These are phyloP conservation scores for Benitochromis conjunctus DNA, from an alignment of 2,113 vertebrate species.

Conservation along the genomic window DNA sequence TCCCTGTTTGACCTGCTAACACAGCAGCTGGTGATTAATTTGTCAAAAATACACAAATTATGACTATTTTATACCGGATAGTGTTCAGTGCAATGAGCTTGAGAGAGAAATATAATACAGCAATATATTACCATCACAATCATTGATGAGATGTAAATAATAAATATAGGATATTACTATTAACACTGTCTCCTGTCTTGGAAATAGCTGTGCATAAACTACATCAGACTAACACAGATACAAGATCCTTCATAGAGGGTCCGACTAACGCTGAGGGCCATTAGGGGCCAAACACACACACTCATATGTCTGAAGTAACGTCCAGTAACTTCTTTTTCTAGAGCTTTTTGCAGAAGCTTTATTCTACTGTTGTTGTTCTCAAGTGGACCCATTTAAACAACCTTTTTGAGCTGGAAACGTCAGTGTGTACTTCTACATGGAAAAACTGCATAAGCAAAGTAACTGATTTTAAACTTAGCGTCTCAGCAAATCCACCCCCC, in stretches of 20 bases:
- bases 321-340: background rate
- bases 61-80: background rate
- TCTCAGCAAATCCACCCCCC: background rate
- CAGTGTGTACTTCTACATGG: background rate
- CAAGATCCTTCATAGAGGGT: background rate
- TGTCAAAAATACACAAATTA: background rate
- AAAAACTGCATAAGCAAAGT: background rate
- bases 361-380: background rate
- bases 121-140: background rate
- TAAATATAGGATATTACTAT: background rate
- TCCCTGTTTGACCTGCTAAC: constrained; percentile 29
- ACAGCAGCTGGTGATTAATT: constrained; percentile 15
- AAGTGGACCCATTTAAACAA: background rate
- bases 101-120: background rate
- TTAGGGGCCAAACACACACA: too few species aligned
- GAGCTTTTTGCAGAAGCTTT: background rate
- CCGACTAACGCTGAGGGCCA: too few species aligned
- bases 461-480: background rate
- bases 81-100: background rate
- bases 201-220: background rate
- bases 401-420: background rate
- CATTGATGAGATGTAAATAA: background rate
- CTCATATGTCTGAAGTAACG: background rate
- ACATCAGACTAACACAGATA: background rate
- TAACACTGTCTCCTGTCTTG: background rate